A percentile compares a stretch with the other conserved stretches of the same genome.
phyloP scores from a whole-genome alignment of 2,888 invertebrate genomes.

The Hydroisotoma schaefferi region DNA sequence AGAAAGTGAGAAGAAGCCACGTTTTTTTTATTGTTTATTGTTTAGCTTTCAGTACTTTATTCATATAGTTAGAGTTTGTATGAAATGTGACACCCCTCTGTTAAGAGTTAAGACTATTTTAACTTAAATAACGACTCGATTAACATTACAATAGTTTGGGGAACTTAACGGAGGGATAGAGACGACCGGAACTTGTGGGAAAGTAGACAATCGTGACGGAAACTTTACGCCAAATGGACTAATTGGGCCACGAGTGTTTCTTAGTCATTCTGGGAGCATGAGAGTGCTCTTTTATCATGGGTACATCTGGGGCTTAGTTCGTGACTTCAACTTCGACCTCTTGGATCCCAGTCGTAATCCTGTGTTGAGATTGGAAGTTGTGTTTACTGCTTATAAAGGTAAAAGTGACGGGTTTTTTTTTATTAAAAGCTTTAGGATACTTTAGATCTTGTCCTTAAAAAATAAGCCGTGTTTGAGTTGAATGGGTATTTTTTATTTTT shows the following conservation, averaged over 20 bases:
- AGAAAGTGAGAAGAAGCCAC: too few species aligned
- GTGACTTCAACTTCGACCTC: slow-evolving; percentile 39
- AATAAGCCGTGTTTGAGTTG: too few species aligned
- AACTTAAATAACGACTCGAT: not conserved
- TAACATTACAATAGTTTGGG: slow-evolving; percentile 23
- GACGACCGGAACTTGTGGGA: slow-evolving; percentile 39
- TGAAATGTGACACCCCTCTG: too few species aligned
- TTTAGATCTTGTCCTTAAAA: not conserved
- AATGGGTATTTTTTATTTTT: too few species aligned
- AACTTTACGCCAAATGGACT: slow-evolving; percentile 25
- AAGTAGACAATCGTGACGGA: slow-evolving; percentile 35
- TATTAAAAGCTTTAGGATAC: not conserved
- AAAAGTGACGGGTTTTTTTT: not conserved
- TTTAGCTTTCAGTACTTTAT: too few species aligned
- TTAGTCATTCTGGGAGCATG: slow-evolving; percentile 33
- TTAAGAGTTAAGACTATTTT: not conserved
- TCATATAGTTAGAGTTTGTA: too few species aligned
- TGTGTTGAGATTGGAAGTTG: slow-evolving; percentile 30
- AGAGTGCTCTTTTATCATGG: slow-evolving; percentile 38
- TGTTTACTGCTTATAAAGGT: slow-evolving; percentile 38
- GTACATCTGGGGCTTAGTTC: slow-evolving; percentile 39
- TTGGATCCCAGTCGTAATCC: slow-evolving; percentile 40
- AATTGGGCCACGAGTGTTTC: slow-evolving; percentile 30
- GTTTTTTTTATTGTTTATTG: too few species aligned
- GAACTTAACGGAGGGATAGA: slow-evolving; percentile 29